phyloP scores from a whole-genome alignment of 1,140 invertebrate species.

The Orius insidiosus region DNA sequence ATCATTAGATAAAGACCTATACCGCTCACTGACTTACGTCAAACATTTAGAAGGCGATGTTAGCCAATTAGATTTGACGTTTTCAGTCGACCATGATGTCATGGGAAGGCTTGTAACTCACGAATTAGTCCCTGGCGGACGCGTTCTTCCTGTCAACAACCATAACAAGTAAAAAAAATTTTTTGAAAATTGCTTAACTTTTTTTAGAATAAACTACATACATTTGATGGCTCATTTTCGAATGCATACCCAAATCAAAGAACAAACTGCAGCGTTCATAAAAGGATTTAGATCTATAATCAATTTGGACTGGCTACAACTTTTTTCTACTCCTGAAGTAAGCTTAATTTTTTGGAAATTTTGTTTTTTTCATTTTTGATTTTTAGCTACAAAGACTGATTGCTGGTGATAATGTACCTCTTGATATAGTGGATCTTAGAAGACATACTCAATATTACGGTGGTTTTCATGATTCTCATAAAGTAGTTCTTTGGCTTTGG shows the following conservation, averaged over 20 bases:
- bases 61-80: slow-evolving; percentile 82
- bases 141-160: slow-evolving; percentile 82
- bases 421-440: slow-evolving; percentile 80
- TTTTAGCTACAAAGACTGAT: slow-evolving; percentile 67
- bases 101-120: slow-evolving; percentile 81
- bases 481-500: slow-evolving; percentile 96
- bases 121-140: slow-evolving; percentile 85
- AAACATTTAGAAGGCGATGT: slow-evolving; percentile 94
- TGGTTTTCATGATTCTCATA: slow-evolving; percentile 95
- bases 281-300: slow-evolving; percentile 91
- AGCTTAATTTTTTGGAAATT: slow-evolving; percentile 15
- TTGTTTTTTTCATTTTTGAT: slow-evolving; percentile 4
- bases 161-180: slow-evolving; percentile 69
- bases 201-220: slow-evolving; percentile 82
- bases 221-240: slow-evolving; percentile 97
- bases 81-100: slow-evolving; percentile 91
- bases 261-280: slow-evolving; percentile 92
- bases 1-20: slow-evolving; percentile 88
- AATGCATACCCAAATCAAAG: slow-evolving; percentile 91
- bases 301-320: slow-evolving; percentile 81
- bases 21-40: slow-evolving; percentile 89
- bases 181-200: too few species aligned
- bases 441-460: slow-evolving; percentile 96
- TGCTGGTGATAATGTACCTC: slow-evolving; percentile 75
- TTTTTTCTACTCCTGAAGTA: slow-evolving; percentile 95